A percentile compares a stretch with the other conserved stretches of the same genome.
phyloP scores from a whole-genome alignment of 2,113 vertebrate genomes.

The Peromyscus californicus region DNA sequence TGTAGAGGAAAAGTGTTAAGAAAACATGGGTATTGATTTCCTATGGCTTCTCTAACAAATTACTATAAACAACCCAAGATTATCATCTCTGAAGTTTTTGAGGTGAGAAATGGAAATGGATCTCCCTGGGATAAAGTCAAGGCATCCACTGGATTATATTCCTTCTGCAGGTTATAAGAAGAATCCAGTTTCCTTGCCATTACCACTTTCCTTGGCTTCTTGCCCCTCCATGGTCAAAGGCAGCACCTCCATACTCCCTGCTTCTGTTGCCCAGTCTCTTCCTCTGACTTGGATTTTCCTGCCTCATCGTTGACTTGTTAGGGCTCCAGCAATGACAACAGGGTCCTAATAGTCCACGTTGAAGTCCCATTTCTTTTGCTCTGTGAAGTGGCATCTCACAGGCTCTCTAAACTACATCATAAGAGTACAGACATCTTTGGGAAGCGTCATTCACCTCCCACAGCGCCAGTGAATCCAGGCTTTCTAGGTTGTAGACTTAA shows the following conservation, averaged over 20 bases:
- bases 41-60: neutral
- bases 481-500: neutral
- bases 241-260: neutral
- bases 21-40: neutral
- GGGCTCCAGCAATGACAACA: neutral
- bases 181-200: neutral
- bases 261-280: neutral
- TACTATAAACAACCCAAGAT: neutral
- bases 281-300: neutral
- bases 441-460: neutral
- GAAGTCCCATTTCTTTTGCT: neutral
- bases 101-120: neutral
- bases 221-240: neutral
- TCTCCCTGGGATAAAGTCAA: conserved; percentile 1
- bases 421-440: neutral
- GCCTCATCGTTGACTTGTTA: neutral
- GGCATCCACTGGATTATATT: neutral
- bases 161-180: neutral
- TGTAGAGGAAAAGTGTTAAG: neutral
- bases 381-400: neutral
- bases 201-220: neutral
- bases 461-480: neutral
- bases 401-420: neutral
- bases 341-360: neutral
- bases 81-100: neutral